These are phyloP conservation scores for Oreamnos americanus DNA, from an alignment of 2,113 vertebrate genomes.

Conservation along the genomic window DNA sequence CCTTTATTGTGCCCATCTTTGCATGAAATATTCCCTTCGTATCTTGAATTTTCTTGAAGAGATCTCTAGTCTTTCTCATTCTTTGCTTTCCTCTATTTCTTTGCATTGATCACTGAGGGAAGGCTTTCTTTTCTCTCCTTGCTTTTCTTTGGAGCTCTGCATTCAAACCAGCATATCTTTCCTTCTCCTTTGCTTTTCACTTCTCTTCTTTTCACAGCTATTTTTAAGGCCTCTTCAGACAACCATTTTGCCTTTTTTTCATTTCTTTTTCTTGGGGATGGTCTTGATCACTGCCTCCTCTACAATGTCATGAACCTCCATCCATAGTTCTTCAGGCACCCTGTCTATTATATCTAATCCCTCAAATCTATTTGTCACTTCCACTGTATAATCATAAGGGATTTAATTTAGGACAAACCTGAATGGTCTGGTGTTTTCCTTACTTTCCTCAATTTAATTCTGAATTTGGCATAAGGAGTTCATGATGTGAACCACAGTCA, in stretches of 20 bases:
- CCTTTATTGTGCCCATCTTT: not conserved
- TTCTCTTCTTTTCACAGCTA: not conserved
- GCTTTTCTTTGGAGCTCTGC: not conserved
- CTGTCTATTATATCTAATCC: not conserved
- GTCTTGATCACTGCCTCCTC: not conserved
- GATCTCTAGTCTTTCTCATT: not conserved
- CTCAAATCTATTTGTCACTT: not conserved
- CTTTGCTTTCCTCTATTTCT: not conserved
- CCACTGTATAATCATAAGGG: not conserved
- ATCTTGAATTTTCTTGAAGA: not conserved
- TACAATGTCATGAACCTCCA: not conserved
- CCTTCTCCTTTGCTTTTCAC: not conserved
- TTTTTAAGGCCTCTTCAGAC: not conserved
- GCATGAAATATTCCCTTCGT: not conserved
- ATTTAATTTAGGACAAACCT: not conserved
- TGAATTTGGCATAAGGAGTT: not conserved
- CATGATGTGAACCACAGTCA: not conserved
- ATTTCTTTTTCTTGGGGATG: not conserved
- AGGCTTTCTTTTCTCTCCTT: not conserved
- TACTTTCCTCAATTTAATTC: not conserved
- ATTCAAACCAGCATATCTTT: not conserved
- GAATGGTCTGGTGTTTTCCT: not conserved
- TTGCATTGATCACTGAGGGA: not conserved
- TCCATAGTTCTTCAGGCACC: not conserved
- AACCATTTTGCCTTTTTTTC: not conserved